phyloP scores from a whole-genome alignment of 1,140 invertebrate genomes.

The Chlorops oryzae region DNA sequence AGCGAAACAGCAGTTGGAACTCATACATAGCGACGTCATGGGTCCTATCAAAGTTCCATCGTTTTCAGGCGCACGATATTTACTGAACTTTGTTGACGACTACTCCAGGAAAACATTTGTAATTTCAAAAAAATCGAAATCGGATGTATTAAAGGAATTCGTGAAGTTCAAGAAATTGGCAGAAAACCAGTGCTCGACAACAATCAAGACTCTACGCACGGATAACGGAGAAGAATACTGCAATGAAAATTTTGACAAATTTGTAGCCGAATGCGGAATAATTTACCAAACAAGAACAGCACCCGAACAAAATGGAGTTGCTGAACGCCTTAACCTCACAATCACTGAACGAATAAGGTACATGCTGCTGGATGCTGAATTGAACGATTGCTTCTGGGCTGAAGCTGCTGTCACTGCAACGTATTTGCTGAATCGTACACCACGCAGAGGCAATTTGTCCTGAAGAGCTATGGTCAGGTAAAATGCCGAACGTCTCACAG shows the following conservation, averaged over 20 bases:
- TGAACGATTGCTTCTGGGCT: slow-evolving; percentile 18
- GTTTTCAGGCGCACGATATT: slow-evolving; percentile 38
- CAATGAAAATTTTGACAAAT: slow-evolving; percentile 4
- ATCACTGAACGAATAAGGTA: slow-evolving; percentile 10
- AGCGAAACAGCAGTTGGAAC: slow-evolving; percentile 18
- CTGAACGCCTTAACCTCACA: slow-evolving; percentile 6
- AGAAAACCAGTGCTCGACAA: slow-evolving; percentile 11
- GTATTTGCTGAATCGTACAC: slow-evolving; percentile 16
- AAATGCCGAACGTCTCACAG: slow-evolving; percentile 13
- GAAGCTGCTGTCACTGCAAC: slow-evolving; percentile 22
- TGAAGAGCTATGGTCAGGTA: slow-evolving; percentile 20
- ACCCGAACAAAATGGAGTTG: slow-evolving; percentile 9
- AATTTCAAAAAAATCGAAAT: slow-evolving; percentile 18
- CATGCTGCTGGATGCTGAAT: slow-evolving; percentile 4
- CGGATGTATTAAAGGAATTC: slow-evolving; percentile 20
- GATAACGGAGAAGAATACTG: slow-evolving; percentile 1
- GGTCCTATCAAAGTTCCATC: slow-evolving; percentile 46
- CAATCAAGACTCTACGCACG: slow-evolving; percentile 1
- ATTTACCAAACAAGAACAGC: slow-evolving; percentile 8
- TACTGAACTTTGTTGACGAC: slow-evolving; percentile 49
- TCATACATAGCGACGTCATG: slow-evolving; percentile 46
- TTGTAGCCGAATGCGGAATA: slow-evolving; percentile 5
- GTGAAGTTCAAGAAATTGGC: slow-evolving; percentile 28
- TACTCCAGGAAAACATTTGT: slow-evolving; percentile 41
- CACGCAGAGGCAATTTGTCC: slow-evolving; percentile 10